Conservation (phyloP, 2,888 invertebrate species). For the Drosophila cyrtoloma region DNA sequence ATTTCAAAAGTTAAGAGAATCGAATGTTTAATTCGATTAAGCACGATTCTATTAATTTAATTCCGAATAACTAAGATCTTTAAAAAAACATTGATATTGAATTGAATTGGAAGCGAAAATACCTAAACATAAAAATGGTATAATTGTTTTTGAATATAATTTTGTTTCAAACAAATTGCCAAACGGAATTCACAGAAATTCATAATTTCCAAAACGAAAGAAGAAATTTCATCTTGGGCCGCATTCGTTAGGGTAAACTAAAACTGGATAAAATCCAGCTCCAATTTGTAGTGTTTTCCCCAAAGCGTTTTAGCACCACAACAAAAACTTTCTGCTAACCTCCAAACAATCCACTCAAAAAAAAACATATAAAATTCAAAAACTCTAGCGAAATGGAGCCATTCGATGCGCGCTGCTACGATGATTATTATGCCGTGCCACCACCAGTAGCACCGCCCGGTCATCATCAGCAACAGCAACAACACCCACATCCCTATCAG, state of each 20-base stretch:
- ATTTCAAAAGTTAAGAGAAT: neutral
- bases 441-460: slow-evolving; percentile 54
- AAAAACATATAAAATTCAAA: slow-evolving; percentile 25
- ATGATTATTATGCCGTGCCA: slow-evolving; percentile 82
- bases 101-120: neutral
- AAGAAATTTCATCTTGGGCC: neutral
- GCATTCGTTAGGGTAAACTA: neutral
- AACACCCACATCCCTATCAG: slow-evolving; percentile 5
- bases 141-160: neutral
- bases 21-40: neutral
- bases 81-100: neutral
- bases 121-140: neutral
- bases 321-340: slow-evolving; percentile 49
- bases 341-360: slow-evolving; percentile 4
- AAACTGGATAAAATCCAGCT: neutral
- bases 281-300: neutral
- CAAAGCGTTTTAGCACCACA: slow-evolving; percentile 5
- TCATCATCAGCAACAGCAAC: slow-evolving; percentile 22
- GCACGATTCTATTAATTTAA: neutral
- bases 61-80: neutral
- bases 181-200: neutral
- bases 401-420: slow-evolving; percentile 83
- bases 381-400: slow-evolving; percentile 85
- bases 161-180: neutral
- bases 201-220: neutral